Evolutionary conservation across 2,888 invertebrate genomes (phyloP).

Genomic region (Andrena flavipes): DNA sequence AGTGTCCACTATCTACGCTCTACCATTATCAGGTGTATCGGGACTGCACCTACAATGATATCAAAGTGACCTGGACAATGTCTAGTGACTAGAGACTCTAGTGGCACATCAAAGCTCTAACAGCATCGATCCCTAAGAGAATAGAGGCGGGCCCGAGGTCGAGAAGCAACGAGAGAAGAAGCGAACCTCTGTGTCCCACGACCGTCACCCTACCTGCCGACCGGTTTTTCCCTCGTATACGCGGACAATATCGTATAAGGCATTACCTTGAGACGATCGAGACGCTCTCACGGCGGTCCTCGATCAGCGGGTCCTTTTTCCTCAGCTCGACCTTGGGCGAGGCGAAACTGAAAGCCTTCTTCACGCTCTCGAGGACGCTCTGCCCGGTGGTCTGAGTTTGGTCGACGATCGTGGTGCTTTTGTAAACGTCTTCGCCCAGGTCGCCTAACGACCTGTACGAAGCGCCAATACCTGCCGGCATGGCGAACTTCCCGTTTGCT

Average conservation of each 20-base stretch:
- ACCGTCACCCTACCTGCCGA: constrained; percentile 64
- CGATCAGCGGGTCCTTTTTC: constrained; percentile 83
- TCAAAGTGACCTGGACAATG: constrained; percentile 4
- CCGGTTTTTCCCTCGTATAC: constrained; percentile 61
- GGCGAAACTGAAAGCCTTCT: constrained; percentile 87
- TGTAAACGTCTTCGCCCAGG: constrained; percentile 88
- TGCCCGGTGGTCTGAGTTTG: constrained; percentile 86
- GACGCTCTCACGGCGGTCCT: constrained; percentile 82
- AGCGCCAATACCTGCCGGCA: constrained; percentile 89
- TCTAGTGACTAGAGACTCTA: background rate
- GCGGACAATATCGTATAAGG: constrained; percentile 65
- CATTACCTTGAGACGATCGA: constrained; percentile 84
- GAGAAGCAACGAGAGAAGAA: constrained; percentile 50
- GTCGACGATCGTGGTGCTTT: constrained; percentile 87
- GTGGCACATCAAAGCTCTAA: constrained; percentile 9
- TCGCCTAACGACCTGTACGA: constrained; percentile 87
- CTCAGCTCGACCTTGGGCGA: constrained; percentile 83
- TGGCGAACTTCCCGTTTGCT: constrained; percentile 80
- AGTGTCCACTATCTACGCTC: background rate
- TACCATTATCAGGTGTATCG: background rate
- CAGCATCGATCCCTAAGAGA: constrained; percentile 23
- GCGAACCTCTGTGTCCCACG: constrained; percentile 40
- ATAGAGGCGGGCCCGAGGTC: constrained; percentile 61
- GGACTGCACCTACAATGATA: background rate
- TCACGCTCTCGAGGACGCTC: constrained; percentile 87